These are phyloP conservation scores for Odocoileus virginianus DNA, from an alignment of 2,113 vertebrate genomes.

Conservation along the genomic window DNA sequence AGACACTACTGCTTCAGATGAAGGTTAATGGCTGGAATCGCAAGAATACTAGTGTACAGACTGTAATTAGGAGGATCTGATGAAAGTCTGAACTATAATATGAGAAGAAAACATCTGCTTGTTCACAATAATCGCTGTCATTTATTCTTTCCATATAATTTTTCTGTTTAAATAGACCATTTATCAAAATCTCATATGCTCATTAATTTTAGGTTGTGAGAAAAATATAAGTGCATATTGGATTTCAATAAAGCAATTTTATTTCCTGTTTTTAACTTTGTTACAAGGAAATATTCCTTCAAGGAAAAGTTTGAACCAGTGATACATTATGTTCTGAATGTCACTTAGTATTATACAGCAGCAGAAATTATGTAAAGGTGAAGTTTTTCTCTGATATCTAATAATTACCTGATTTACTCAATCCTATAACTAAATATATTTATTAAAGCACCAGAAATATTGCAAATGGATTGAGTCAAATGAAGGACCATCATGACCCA, in stretches of 20 bases:
- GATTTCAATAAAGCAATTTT: conserved; percentile 14
- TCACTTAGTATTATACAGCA: background rate
- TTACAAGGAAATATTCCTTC: background rate
- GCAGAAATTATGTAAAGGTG: background rate
- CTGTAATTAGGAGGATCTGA: conserved; percentile 67
- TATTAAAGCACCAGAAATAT: background rate
- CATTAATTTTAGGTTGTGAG: conserved; percentile 22
- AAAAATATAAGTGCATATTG: conserved; percentile 44
- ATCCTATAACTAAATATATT: background rate
- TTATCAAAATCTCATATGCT: conserved; percentile 40
- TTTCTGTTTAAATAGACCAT: conserved; percentile 36
- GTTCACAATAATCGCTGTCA: conserved; percentile 37
- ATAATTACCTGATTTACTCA: background rate
- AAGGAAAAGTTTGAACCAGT: background rate
- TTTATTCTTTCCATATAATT: background rate
- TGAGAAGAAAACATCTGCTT: conserved; percentile 74
- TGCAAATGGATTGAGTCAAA: background rate
- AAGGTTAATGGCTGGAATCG: conserved; percentile 73
- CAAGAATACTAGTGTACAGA: conserved; percentile 29
- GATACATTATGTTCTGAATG: background rate
- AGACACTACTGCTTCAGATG: conserved; percentile 62
- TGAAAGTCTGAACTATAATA: conserved; percentile 46
- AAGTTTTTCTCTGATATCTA: background rate
- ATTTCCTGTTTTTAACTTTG: background rate
- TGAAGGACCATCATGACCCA: background rate